Base-by-base conservation (phyloP, 2,888 invertebrate genomes). In the Torymus aiolomorphi region DNA sequence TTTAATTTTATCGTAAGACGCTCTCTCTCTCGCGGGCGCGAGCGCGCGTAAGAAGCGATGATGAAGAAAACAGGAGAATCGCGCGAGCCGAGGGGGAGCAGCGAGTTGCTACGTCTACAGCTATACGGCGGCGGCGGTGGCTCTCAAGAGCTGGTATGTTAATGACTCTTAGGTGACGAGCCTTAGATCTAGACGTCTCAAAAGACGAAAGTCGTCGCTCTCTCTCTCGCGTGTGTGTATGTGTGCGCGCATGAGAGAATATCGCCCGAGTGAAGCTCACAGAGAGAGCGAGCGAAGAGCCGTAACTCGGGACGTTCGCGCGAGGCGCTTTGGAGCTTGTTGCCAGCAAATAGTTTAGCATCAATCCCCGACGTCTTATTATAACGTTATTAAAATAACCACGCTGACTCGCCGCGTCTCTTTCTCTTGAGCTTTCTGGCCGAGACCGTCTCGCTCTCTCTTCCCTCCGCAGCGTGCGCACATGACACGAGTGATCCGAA, bases 361-460 rank as follows among this genome's bases (percentile, higher is more conserved):
- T 90, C 89, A 90, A 90, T 89, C 88, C 88, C 88, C 88, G 86
- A 89, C 88, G 89, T 89, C 90, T 89, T 90, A 90, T 90, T 90
- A 90, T 89, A 90, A 89, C 89, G 89, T 89, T 90, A 90, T 89
- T 89, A 89, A 89, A 89, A 89, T 90, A 90, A 89, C 89, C 87
- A 86, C 86, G 84, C 84, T 80, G 80, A 83, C 83, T 83, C 83
- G 85, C 84, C 84, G 84, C 76, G 80, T 82, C 84, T 81, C 42
- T 52, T 16, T 20, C 24, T 16, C 10, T n/a, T 11, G 12, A 16
- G 51, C 62, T 54, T 42, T 69, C 78, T 3, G 51, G 12, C 56
- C 70, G 59, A 51, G n/a, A n/a, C 10, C 31, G 59, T 16, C 11
- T 18, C 8, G 20, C 16, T 59, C 31, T 42, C 42, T 42, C 42